These are phyloP conservation scores for Acanthornis magna DNA, from an alignment of 2,797 vertebrate genomes.

Conservation along the genomic window DNA sequence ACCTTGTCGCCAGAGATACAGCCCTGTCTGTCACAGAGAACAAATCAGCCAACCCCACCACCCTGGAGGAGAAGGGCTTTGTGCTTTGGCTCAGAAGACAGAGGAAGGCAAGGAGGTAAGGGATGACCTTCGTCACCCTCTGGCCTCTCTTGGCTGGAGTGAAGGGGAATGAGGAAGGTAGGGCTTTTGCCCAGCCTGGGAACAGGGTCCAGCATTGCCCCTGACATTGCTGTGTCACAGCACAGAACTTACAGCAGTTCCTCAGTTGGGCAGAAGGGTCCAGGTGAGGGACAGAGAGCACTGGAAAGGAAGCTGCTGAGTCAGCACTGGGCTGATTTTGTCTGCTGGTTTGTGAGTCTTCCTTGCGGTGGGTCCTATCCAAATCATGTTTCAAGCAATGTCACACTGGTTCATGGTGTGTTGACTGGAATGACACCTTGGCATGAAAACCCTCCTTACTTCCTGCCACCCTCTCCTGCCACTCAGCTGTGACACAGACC, in stretches of 20 bases:
- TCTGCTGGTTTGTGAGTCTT: neutral
- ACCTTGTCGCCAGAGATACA: neutral
- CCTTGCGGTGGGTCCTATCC: neutral
- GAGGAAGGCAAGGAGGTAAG: neutral
- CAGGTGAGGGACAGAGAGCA: neutral
- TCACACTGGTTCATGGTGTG: neutral
- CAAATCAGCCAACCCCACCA: neutral
- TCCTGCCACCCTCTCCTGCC: neutral
- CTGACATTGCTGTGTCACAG: neutral
- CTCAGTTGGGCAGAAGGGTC: fast-evolving
- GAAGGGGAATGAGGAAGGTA: neutral
- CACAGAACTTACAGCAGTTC: neutral
- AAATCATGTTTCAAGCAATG: fast-evolving
- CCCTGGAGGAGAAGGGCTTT: neutral
- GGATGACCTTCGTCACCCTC: neutral
- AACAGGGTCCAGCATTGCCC: neutral
- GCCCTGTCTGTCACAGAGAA: neutral
- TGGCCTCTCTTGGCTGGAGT: neutral
- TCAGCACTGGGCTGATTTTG: neutral
- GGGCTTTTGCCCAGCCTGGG: neutral
- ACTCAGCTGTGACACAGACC: neutral
- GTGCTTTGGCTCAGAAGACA: neutral
- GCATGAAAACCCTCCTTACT: neutral
- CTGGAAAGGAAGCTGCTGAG: neutral
- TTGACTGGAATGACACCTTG: neutral